These are phyloP conservation scores for Hydropsyche tenuis DNA, from an alignment of 1,140 invertebrate species.

Conservation along the genomic window DNA sequence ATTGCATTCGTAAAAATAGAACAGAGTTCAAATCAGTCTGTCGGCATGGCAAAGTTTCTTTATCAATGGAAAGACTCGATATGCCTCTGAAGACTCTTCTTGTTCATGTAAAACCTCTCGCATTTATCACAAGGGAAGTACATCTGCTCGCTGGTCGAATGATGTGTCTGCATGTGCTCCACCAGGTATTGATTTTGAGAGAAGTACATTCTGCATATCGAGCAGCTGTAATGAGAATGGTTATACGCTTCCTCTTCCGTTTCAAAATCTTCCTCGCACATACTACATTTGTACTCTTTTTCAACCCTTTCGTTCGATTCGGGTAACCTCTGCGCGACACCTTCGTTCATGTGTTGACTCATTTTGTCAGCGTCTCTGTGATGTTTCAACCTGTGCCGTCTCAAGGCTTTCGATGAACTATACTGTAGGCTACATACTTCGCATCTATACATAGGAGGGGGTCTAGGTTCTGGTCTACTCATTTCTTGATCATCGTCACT, in stretches of 20 bases:
- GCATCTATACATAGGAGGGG: slow-evolving; percentile 34
- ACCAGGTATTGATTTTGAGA: slow-evolving; percentile 62
- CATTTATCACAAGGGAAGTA: slow-evolving; percentile 63
- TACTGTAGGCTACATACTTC: slow-evolving; percentile 45
- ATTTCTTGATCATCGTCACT: slow-evolving; percentile 54
- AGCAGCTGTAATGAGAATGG: slow-evolving; percentile 62
- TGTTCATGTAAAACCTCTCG: slow-evolving; percentile 61
- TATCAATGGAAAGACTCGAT: slow-evolving; percentile 53
- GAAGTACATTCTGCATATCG: slow-evolving; percentile 66
- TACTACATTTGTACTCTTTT: slow-evolving; percentile 58
- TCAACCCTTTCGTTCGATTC: slow-evolving; percentile 31
- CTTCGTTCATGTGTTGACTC: slow-evolving; percentile 26
- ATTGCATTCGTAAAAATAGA: slow-evolving; percentile 1
- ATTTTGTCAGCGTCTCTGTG: slow-evolving; percentile 23
- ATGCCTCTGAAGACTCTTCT: slow-evolving; percentile 62
- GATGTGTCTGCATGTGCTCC: slow-evolving; percentile 64
- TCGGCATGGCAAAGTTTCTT: neutral
- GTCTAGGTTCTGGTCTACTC: neutral
- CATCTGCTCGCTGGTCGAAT: slow-evolving; percentile 60
- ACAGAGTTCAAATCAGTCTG: slow-evolving; percentile 6
- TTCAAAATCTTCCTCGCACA: slow-evolving; percentile 59
- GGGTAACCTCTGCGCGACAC: slow-evolving; percentile 13
- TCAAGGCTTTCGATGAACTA: slow-evolving; percentile 38
- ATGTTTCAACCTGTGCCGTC: slow-evolving; percentile 42
- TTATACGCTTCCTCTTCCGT: slow-evolving; percentile 58